Percentiles rank a stretch among this genome's conserved stretches.
These are phyloP conservation scores for Elephantulus edwardii DNA, from an alignment of 2,113 vertebrate species.

Conservation along the genomic window DNA sequence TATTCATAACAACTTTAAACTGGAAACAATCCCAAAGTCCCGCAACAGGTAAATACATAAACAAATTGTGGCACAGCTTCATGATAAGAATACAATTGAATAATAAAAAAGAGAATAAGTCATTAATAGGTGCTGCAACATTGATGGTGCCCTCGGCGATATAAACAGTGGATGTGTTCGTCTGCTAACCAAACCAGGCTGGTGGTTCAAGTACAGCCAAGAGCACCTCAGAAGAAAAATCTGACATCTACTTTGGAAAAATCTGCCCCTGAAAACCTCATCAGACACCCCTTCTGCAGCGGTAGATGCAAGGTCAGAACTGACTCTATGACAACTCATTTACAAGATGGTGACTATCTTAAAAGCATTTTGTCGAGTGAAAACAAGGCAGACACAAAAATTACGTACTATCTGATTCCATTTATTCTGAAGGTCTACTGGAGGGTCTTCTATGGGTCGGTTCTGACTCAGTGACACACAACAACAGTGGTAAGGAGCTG, in stretches of 20 bases:
- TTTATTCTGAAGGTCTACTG: not conserved
- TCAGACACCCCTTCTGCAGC: not conserved
- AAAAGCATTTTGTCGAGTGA: not conserved
- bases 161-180: not conserved
- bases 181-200: not conserved
- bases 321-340: not conserved
- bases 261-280: not conserved
- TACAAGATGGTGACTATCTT: not conserved
- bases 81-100: not conserved
- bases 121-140: too few relatives aligned
- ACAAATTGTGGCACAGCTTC: not conserved
- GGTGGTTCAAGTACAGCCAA: not conserved
- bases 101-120: not conserved
- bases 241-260: not conserved
- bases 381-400: not conserved
- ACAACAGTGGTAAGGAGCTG: too few relatives aligned
- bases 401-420: rapidly evolving
- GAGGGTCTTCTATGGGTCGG: too few relatives aligned
- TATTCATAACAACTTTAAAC: not conserved
- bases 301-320: too few relatives aligned
- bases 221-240: not conserved
- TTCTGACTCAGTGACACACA: too few relatives aligned
- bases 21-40: not conserved
- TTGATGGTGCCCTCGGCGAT: too few relatives aligned
- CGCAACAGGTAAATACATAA: not conserved